Base-by-base conservation (phyloP, 2,888 invertebrate species). In the Nomada hirtipes region DNA sequence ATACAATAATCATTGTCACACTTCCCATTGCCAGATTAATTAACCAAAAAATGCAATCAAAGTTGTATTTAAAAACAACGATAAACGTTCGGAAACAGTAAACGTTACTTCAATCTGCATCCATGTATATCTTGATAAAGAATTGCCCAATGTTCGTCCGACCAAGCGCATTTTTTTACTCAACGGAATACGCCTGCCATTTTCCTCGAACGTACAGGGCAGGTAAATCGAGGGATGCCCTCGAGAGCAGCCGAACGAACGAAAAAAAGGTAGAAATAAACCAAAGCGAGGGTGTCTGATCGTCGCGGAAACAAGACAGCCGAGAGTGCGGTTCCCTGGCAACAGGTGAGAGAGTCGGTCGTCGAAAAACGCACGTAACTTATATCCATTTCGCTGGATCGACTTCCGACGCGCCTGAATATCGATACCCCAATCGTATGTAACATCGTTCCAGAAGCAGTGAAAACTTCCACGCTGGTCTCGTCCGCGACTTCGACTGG, bases 311-410 rank as follows among this genome's bases (percentile, higher is more conserved):
- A 83, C 76, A 86, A 86, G 73, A 76, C 73, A 74, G 71, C 53
- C 75, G 69, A 42, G 44, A 63, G 67, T 53, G 65, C 10, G 80
- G 80, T 73, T 79, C 77, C 76, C 76, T 86, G 85, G 89, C 89
- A 89, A 89, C 89, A 89, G 89, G 89, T 89, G 89, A 86, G 83
- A 80, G 85, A 83, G 86, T 82, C 81, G 74, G 18, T 78, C 75
- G 76, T 77, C 72, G 78, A 70, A 76, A 80, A 85, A 73, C 83
- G 84, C 83, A 82, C 88, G 87, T 89, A 89, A 89, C 86, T 88
- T 87, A 7, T 36, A 36, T 36, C n/a, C 53, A 9, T 20, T 82
- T 81, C 74, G 73, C 68, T 65, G 50, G 79, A 29, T 72, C 84
- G 81, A 78, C 65, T 73, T 69, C 69, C 83, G 71, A 73, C 76